Conservation (phyloP, 1,140 invertebrate species). For the Danaus melanippus region DNA sequence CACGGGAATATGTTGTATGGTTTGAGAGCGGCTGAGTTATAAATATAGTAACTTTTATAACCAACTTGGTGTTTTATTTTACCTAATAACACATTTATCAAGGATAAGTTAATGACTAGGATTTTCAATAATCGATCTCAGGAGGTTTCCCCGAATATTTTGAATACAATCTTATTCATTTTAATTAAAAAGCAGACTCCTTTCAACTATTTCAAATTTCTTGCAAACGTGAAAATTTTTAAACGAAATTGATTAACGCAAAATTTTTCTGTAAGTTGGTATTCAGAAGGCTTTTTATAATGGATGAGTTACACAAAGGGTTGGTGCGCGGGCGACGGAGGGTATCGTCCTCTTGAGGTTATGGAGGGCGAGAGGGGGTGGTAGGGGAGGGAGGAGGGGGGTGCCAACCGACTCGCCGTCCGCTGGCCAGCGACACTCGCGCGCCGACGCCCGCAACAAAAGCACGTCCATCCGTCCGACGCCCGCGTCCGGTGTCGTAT, state of each 20-base stretch:
- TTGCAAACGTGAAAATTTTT: too few relatives aligned
- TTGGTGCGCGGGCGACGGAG: slow-evolving; percentile 32
- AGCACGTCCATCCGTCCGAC: slow-evolving; percentile 54
- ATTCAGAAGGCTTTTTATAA: slow-evolving; percentile 13
- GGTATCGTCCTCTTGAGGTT: slow-evolving; percentile 45
- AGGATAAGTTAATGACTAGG: slow-evolving; percentile 1
- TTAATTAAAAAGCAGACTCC: too few relatives aligned
- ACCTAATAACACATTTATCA: slow-evolving; percentile 2
- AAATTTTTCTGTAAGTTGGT: not conserved
- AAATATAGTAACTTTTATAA: slow-evolving; percentile 63
- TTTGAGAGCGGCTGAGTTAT: slow-evolving; percentile 44
- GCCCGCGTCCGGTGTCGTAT: slow-evolving; percentile 64
- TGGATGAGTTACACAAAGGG: slow-evolving; percentile 40
- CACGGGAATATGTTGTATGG: slow-evolving; percentile 46
- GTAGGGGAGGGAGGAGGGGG: slow-evolving; percentile 8
- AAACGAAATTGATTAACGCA: too few relatives aligned
- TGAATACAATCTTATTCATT: too few relatives aligned
- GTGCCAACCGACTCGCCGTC: slow-evolving; percentile 11
- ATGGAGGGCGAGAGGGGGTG: slow-evolving; percentile 21
- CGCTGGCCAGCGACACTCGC: slow-evolving; percentile 42
- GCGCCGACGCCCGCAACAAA: slow-evolving; percentile 40
- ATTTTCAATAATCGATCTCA: slow-evolving; percentile 2
- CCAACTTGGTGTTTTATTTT: slow-evolving; percentile 32
- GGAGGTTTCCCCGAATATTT: too few relatives aligned
- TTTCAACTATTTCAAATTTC: too few relatives aligned